Evolutionary conservation across 2,113 vertebrate species (phyloP).

Genomic region (Limanda limanda): DNA sequence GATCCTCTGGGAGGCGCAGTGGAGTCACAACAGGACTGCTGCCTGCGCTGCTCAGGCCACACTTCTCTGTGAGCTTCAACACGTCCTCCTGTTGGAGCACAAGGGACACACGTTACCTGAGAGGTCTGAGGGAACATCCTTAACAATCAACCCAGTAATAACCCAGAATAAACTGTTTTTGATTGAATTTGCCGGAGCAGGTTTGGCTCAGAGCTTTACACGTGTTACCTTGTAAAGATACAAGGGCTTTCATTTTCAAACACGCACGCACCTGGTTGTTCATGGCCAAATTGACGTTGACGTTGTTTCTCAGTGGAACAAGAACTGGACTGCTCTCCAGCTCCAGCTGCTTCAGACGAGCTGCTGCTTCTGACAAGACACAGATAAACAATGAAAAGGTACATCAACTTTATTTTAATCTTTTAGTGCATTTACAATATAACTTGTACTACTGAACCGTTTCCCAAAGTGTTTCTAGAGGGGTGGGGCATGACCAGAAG

Average conservation of each 20-base stretch:
- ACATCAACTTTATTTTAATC: too few relatives aligned
- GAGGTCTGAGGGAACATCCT: neutral
- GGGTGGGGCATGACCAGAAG: too few relatives aligned
- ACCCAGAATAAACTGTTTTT: neutral
- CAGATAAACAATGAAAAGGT: neutral
- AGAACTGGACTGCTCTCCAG: conserved; percentile 65
- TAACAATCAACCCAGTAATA: neutral
- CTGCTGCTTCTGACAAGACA: conserved; percentile 80
- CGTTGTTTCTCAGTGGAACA: conserved; percentile 66
- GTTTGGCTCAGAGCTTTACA: neutral
- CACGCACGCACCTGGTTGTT: conserved; percentile 86
- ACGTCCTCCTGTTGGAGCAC: conserved; percentile 85
- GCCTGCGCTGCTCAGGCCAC: conserved; percentile 86
- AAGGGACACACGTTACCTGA: conserved; percentile 8
- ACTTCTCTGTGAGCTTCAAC: conserved; percentile 91
- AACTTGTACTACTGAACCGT: too few relatives aligned
- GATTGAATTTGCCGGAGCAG: neutral
- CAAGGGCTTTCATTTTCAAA: neutral
- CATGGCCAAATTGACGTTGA: conserved; percentile 87
- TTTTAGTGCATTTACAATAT: neutral
- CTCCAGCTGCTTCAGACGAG: conserved; percentile 89
- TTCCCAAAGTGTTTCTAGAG: too few relatives aligned
- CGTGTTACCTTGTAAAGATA: neutral
- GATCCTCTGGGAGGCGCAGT: conserved; percentile 83
- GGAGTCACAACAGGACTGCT: conserved; percentile 80